phyloP scores from a whole-genome alignment of 1,140 invertebrate species.

The Colletes gigas region DNA sequence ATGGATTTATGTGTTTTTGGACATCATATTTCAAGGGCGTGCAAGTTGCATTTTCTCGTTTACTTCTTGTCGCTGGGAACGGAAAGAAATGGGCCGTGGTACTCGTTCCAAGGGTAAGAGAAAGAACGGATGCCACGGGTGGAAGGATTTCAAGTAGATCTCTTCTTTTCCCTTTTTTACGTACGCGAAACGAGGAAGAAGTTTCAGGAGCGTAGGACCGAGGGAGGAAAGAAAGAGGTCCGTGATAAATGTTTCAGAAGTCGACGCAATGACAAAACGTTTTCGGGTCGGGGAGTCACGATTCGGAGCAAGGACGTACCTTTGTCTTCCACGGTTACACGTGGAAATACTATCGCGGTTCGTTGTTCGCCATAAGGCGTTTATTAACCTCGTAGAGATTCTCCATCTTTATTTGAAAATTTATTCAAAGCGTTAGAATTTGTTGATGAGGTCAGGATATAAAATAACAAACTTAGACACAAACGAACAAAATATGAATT shows the following conservation, averaged over 20 bases:
- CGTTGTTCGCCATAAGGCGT: neutral
- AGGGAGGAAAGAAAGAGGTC: constrained; percentile 54
- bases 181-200: neutral
- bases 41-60: constrained; percentile 43
- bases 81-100: constrained; percentile 20
- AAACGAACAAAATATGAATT: too few species aligned
- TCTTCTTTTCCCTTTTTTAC: neutral
- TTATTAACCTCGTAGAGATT: too few species aligned
- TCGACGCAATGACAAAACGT: constrained; percentile 71
- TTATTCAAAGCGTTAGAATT: too few species aligned
- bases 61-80: constrained; percentile 31
- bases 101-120: neutral
- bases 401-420: too few species aligned
- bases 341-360: neutral
- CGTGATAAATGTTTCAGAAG: constrained; percentile 74
- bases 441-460: too few species aligned
- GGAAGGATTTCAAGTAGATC: constrained; percentile 13
- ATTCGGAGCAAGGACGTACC: constrained; percentile 47
- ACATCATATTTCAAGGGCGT: constrained; percentile 16
- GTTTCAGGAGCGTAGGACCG: neutral
- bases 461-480: too few species aligned
- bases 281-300: constrained; percentile 67
- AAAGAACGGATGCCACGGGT: neutral
- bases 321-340: neutral
- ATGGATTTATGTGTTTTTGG: constrained; percentile 10